Conservation (phyloP, 1,140 invertebrate genomes). For the Dolichoris vasculosae region DNA sequence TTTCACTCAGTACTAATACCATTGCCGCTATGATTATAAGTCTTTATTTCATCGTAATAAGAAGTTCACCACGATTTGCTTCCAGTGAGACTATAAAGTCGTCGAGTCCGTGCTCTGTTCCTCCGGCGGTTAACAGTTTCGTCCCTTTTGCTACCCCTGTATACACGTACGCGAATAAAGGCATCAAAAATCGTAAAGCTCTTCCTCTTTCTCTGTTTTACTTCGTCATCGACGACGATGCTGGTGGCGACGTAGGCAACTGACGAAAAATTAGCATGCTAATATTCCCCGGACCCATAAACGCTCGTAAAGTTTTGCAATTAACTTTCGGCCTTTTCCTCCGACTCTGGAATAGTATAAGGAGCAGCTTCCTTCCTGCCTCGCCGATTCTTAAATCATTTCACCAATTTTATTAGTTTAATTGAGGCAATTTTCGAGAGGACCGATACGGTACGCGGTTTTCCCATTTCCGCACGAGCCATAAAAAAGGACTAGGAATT, state of each 20-base stretch:
- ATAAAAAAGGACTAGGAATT: not conserved
- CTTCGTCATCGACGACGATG: not conserved
- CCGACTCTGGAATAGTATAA: not conserved
- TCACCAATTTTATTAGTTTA: conserved; percentile 38
- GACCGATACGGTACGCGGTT: not conserved
- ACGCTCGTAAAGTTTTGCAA: conserved; percentile 67
- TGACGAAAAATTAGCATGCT: conserved; percentile 67
- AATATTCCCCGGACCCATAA: conserved; percentile 59
- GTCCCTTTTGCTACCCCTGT: not conserved
- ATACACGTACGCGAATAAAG: not conserved
- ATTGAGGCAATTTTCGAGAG: conserved; percentile 33
- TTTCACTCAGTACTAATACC: not conserved
- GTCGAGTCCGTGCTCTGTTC: conserved; percentile 3
- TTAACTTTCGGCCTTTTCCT: conserved; percentile 59
- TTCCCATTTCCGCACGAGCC: conserved; percentile 15
- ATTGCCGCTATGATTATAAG: conserved; percentile 40
- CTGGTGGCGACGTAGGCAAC: not conserved
- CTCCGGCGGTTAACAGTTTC: not conserved
- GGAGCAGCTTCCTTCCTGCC: conserved; percentile 40
- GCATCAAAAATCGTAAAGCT: conserved; percentile 38
- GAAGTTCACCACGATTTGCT: conserved; percentile 26
- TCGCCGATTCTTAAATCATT: conserved; percentile 16
- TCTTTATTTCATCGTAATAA: conserved; percentile 49
- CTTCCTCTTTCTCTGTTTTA: not conserved
- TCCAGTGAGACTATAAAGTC: conserved; percentile 35